Percentiles rank a stretch among this genome's conserved stretches.
Evolutionary conservation across 2,113 vertebrate genomes (phyloP).

Genomic region (Corythoichthys intestinalis): DNA sequence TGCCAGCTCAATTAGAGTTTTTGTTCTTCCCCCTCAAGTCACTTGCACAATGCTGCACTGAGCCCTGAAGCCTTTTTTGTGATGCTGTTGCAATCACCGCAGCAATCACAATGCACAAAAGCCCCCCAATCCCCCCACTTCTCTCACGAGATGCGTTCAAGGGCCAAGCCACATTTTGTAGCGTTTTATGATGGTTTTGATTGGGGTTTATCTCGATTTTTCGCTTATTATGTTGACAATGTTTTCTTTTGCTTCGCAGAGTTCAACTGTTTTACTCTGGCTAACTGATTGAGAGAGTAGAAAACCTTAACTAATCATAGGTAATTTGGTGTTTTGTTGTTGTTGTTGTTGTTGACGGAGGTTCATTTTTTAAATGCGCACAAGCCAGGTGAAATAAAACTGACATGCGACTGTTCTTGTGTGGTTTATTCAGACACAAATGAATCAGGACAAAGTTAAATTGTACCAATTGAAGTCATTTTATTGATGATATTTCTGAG

Average conservation of each 20-base stretch:
- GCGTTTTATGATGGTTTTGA: constrained; percentile 54
- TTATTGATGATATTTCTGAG: constrained; percentile 42
- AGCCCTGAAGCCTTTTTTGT: constrained; percentile 55
- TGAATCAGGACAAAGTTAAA: not conserved
- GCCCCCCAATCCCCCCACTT: constrained; percentile 56
- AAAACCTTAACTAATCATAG: constrained; percentile 49
- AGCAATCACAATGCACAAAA: constrained; percentile 54
- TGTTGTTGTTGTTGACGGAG: not conserved
- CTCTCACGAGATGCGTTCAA: constrained; percentile 56
- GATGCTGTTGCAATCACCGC: constrained; percentile 55
- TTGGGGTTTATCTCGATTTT: constrained; percentile 1
- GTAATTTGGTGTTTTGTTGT: constrained; percentile 10
- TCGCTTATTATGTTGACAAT: constrained; percentile 24
- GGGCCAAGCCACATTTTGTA: constrained; percentile 55
- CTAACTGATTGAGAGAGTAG: constrained; percentile 35
- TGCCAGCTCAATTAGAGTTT: constrained; percentile 57
- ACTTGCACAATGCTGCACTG: constrained; percentile 58
- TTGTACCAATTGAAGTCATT: constrained; percentile 8
- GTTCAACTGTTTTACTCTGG: constrained; percentile 14
- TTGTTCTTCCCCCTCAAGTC: constrained; percentile 65
- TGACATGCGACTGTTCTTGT: constrained; percentile 39
- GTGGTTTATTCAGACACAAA: constrained; percentile 13
- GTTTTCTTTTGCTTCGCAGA: constrained; percentile 20
- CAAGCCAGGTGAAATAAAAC: constrained; percentile 56
- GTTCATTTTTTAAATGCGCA: constrained; percentile 27